These are phyloP conservation scores for Pinctada fucata DNA, from an alignment of 2,888 invertebrate species.

Conservation along the genomic window DNA sequence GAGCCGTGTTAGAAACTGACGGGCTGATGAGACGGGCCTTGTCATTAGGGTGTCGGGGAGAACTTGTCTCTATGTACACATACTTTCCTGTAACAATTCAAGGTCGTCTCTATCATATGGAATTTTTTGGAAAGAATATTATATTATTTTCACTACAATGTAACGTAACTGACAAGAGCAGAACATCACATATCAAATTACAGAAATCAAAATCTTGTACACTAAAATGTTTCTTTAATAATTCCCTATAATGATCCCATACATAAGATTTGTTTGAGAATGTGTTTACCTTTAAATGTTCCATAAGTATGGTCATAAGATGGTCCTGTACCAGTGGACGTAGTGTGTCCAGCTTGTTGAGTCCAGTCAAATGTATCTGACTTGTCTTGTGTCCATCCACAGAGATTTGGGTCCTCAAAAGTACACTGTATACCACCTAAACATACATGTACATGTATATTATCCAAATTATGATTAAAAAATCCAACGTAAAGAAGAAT, in stretches of 20 bases:
- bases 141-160: too few species aligned
- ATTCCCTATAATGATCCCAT: too few species aligned
- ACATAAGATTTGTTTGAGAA: too few species aligned
- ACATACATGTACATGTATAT: not conserved
- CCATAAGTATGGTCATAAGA: slow-evolving; percentile 63
- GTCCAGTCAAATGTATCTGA: slow-evolving; percentile 68
- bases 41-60: slow-evolving; percentile 51
- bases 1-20: slow-evolving; percentile 37
- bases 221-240: too few species aligned
- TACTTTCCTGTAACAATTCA: slow-evolving; percentile 61
- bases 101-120: not conserved
- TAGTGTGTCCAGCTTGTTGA: slow-evolving; percentile 55
- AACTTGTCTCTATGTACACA: slow-evolving; percentile 67
- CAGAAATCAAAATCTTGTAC: too few species aligned
- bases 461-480: too few species aligned
- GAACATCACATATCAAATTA: too few species aligned
- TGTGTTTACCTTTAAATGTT: slow-evolving; percentile 50
- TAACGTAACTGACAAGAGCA: too few species aligned
- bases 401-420: slow-evolving; percentile 62
- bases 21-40: slow-evolving; percentile 60
- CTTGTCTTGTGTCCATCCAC: slow-evolving; percentile 67
- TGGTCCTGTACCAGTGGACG: slow-evolving; percentile 61
- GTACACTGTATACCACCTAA: slow-evolving; percentile 51
- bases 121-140: too few species aligned
- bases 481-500: too few species aligned